Conservation (phyloP, 2,797 vertebrate species). For the Manis pentadactyla region DNA sequence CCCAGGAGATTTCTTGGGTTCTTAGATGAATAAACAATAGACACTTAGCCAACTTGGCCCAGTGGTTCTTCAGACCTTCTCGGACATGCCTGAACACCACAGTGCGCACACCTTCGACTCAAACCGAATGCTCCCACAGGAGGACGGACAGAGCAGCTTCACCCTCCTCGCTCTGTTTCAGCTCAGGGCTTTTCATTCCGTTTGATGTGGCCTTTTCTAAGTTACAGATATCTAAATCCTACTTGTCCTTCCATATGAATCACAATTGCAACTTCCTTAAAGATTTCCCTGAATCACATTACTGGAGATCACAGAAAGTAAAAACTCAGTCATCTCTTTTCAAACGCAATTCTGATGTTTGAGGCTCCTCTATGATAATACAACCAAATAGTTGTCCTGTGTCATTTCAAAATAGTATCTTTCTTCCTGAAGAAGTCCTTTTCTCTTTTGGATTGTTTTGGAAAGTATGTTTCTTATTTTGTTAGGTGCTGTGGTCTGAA, state of each 20-base stretch:
- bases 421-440: neutral
- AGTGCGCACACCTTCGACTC: neutral
- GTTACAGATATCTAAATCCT: neutral
- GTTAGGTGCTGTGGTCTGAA: neutral
- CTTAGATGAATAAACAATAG: constrained; percentile 7
- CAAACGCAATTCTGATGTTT: neutral
- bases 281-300: neutral
- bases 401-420: constrained; percentile 10
- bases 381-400: neutral
- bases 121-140: neutral
- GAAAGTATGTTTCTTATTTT: neutral
- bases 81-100: neutral
- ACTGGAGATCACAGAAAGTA: neutral
- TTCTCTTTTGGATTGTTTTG: neutral
- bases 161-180: neutral
- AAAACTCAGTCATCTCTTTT: neutral
- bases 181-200: neutral
- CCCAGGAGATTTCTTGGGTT: neutral
- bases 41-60: neutral
- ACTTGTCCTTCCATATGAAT: neutral
- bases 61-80: neutral
- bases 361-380: neutral
- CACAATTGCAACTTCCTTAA: neutral
- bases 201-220: neutral
- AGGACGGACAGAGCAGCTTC: neutral